phyloP scores from a whole-genome alignment of 2,113 vertebrate genomes.

The Bufo bufo region DNA sequence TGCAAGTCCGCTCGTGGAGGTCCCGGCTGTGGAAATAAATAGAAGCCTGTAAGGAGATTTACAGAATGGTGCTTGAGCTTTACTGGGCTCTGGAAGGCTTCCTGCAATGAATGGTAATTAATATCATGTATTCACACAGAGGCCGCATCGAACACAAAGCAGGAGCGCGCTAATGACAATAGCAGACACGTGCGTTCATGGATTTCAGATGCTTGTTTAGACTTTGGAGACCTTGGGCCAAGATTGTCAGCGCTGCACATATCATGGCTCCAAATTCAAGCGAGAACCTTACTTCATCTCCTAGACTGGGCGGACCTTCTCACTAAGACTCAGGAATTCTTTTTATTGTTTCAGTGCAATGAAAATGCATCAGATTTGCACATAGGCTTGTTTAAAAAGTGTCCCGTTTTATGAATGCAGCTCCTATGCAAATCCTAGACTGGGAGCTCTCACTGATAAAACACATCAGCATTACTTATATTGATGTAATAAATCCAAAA shows the following conservation, averaged over 20 bases:
- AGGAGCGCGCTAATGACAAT: not conserved
- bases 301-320: too few relatives aligned
- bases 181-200: not conserved
- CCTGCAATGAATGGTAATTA: not conserved
- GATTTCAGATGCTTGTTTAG: not conserved
- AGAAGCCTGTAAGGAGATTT: not conserved
- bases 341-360: too few relatives aligned
- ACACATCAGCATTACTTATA: too few relatives aligned
- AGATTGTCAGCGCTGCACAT: not conserved
- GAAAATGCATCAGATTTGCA: too few relatives aligned
- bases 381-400: too few relatives aligned
- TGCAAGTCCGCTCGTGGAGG: not conserved
- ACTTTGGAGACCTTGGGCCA: not conserved
- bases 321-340: too few relatives aligned
- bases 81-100: not conserved
- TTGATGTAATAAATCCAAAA: too few relatives aligned
- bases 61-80: not conserved
- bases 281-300: too few relatives aligned
- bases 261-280: not conserved
- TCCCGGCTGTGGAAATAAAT: constrained; percentile 3
- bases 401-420: not conserved
- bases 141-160: not conserved
- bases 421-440: not conserved
- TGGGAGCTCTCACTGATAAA: too few relatives aligned
- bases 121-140: not conserved